A percentile compares a stretch with the other conserved stretches of the same genome.
Conservation (phyloP, 2,797 vertebrate species). For the Enteromius thamalakanensis region DNA sequence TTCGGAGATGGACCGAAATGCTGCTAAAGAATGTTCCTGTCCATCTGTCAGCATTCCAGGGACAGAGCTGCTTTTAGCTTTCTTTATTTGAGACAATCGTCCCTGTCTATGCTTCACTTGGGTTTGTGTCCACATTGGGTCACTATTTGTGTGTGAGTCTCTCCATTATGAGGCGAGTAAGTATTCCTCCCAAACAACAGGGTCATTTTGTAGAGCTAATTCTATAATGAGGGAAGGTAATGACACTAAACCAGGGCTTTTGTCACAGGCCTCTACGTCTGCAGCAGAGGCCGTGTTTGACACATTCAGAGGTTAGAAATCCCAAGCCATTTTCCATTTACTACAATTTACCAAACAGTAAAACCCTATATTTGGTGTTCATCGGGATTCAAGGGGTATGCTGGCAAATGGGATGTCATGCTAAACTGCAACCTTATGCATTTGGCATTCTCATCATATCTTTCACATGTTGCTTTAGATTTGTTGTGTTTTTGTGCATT, state of each 20-base stretch:
- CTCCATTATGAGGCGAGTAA: conserved; percentile 70
- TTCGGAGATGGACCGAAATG: conserved; percentile 52
- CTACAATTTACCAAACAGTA: conserved; percentile 39
- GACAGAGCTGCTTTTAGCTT: conserved; percentile 63
- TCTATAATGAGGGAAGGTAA: conserved; percentile 61
- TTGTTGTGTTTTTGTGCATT: background rate
- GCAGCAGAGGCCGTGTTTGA: conserved; percentile 43
- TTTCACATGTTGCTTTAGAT: background rate
- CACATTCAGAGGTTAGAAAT: conserved; percentile 51
- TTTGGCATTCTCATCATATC: background rate
- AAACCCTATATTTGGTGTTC: conserved; percentile 48
- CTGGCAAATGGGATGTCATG: background rate
- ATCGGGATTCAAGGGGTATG: conserved; percentile 4
- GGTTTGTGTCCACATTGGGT: conserved; percentile 66
- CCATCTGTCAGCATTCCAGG: conserved; percentile 71
- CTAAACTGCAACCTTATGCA: conserved; percentile 27
- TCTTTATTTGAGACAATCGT: conserved; percentile 67
- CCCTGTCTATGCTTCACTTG: conserved; percentile 60
- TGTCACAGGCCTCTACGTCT: conserved; percentile 53
- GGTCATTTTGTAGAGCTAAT: conserved; percentile 56
- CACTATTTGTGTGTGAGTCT: conserved; percentile 57
- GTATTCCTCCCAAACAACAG: conserved; percentile 64
- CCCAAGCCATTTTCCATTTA: conserved; percentile 51
- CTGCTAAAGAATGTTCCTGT: conserved; percentile 65
- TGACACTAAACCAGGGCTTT: conserved; percentile 57